Base-by-base conservation (phyloP, 1,140 invertebrate species). In the Melipona quadrifasciata region DNA sequence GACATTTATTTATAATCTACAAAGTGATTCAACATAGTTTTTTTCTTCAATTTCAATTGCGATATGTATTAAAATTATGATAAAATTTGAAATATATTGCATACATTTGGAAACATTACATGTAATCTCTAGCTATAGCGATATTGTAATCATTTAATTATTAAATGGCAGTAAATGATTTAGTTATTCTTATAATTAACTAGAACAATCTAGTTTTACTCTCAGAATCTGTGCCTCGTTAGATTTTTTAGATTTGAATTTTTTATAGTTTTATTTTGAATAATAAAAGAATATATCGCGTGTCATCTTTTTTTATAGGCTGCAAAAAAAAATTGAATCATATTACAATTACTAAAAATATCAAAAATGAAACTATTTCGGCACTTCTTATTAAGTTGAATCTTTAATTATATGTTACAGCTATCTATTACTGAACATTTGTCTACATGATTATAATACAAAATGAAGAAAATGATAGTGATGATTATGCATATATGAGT, bases 371-470 rank as follows among this genome's bases (percentile, higher is more conserved):
- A 86, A 86, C 72, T 85, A 85, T 77, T 83, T 91, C 86, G 80
- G 83, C 86, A 88, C 87, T 91, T 90, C 68, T 90, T 72, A 77
- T 87, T 87, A 89, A 86, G 53, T 81, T 87, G 70, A 71, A 74
- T 80, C 39, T 86, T 88, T 78, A 79, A 68, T 91, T 70, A 64
- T 76, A 85, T 85, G 61, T 86, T 87, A 91, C 47, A 82, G 39
- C 70, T 91, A 89, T 24, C 89, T 78, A 80, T 86, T 68, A 79
- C 81, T 89, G 88, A 91, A 91, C 76, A 87, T 84, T 88, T 89
- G 81, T 78, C 87, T 91, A 91, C 83, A 89, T 91, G 90, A 89
- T 89, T 91, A 91, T 91, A 87, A 86, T 91, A 91, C 90, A 91
- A 77, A 89, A 89, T 89, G 79, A 80, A 89, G 68, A 83, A 82